phyloP scores from a whole-genome alignment of 53 echinoderm and acorn worm genomes.

The Stichopus horrens region DNA sequence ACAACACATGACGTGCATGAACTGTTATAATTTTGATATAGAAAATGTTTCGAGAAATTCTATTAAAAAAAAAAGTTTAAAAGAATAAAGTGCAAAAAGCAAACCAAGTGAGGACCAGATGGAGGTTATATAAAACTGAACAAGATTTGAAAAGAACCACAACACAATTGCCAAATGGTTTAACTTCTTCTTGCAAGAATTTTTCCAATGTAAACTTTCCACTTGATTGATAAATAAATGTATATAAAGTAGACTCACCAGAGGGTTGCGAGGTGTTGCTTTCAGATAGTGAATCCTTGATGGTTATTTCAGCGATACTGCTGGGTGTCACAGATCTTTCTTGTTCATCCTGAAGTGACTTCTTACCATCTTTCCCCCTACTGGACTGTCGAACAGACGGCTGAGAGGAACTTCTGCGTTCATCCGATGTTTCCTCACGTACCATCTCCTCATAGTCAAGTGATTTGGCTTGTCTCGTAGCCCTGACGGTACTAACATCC shows the following conservation, averaged over 20 bases:
- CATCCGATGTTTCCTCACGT: not conserved
- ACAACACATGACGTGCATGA: too few relatives aligned
- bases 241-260: not conserved
- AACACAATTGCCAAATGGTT: too few relatives aligned
- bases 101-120: too few relatives aligned
- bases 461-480: not conserved
- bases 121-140: too few relatives aligned
- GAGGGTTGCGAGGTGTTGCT: slow-evolving; percentile 17
- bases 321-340: slow-evolving; percentile 9
- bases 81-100: too few relatives aligned
- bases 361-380: not conserved
- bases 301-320: not conserved
- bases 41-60: too few relatives aligned
- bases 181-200: too few relatives aligned
- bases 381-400: not conserved
- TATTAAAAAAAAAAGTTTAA: too few relatives aligned
- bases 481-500: not conserved
- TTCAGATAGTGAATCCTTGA: not conserved
- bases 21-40: too few relatives aligned
- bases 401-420: not conserved
- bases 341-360: not conserved
- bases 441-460: not conserved
- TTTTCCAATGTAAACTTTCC: too few relatives aligned
- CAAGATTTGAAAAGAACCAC: too few relatives aligned
- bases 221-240: not conserved